Evolutionary conservation across 2,113 vertebrate genomes (phyloP).

Genomic region (Alethe diademata): DNA sequence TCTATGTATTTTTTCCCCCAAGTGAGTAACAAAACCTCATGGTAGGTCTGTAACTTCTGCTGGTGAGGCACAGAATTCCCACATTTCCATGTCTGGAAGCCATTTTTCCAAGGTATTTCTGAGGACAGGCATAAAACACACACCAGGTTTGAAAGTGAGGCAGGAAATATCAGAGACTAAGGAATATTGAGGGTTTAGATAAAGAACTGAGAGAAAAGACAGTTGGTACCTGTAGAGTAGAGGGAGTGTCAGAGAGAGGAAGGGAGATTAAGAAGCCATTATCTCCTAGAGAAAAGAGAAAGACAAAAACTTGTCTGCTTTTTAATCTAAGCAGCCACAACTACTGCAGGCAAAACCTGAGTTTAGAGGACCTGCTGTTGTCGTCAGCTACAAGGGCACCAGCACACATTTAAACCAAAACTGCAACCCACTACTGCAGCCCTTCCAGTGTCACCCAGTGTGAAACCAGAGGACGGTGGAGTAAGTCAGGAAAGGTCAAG

Average conservation of each 20-base stretch:
- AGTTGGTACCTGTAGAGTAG: conserved; percentile 28
- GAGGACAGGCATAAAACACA: not conserved
- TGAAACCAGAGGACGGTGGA: rapidly evolving
- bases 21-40: not conserved
- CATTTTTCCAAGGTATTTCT: not conserved
- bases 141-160: not conserved
- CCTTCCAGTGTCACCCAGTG: not conserved
- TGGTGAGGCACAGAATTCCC: not conserved
- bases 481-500: not conserved
- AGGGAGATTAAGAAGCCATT: conserved; percentile 32
- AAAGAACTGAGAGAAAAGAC: not conserved
- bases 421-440: rapidly evolving
- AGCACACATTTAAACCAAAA: no score
- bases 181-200: not conserved
- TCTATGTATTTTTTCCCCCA: not conserved
- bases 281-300: conserved; percentile 35
- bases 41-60: not conserved
- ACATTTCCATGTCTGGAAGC: not conserved
- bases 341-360: not conserved
- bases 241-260: conserved; percentile 11
- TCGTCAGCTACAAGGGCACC: not conserved
- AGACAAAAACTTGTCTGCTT: not conserved
- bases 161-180: not conserved
- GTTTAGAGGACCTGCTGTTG: rapidly evolving
- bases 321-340: not conserved